These are phyloP conservation scores for Heliconius erato DNA, from an alignment of 2,888 invertebrate genomes.

Conservation along the genomic window DNA sequence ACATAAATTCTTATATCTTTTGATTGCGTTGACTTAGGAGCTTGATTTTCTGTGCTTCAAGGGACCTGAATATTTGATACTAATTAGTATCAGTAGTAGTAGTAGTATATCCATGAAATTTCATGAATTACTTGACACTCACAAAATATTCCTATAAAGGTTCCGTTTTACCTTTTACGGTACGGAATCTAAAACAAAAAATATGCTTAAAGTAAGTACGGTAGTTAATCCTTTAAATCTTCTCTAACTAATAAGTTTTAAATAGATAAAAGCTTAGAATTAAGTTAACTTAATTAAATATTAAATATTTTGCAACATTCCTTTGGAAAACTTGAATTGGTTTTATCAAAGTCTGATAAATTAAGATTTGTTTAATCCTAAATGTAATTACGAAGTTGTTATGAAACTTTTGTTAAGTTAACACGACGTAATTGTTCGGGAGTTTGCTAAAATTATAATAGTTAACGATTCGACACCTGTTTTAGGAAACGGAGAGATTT, in stretches of 20 bases:
- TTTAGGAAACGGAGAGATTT: background rate
- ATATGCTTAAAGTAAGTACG: background rate
- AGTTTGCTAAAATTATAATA: background rate
- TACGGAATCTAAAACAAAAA: too few species aligned
- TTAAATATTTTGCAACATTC: background rate
- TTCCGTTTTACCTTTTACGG: too few species aligned
- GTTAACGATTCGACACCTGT: constrained; percentile 19
- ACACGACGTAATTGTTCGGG: constrained; percentile 8
- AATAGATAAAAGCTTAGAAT: background rate
- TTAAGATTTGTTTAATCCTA: constrained; percentile 23
- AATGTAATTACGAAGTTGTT: constrained; percentile 24
- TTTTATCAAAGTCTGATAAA: constrained; percentile 22
- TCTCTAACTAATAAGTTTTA: background rate
- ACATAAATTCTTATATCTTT: too few species aligned
- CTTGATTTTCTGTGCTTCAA: too few species aligned
- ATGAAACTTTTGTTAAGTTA: constrained; percentile 16
- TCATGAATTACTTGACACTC: too few species aligned
- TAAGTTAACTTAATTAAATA: constrained; percentile 1
- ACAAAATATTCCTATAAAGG: too few species aligned
- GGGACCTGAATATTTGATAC: too few species aligned
- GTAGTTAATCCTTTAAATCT: background rate
- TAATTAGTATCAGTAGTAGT: too few species aligned
- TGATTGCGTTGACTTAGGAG: too few species aligned
- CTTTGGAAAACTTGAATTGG: constrained; percentile 13
- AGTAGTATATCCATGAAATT: too few species aligned